A percentile compares a stretch with the other conserved stretches of the same genome.
Conservation (phyloP, 64 coral and sea anemone genomes). For the Acropora yongei region DNA sequence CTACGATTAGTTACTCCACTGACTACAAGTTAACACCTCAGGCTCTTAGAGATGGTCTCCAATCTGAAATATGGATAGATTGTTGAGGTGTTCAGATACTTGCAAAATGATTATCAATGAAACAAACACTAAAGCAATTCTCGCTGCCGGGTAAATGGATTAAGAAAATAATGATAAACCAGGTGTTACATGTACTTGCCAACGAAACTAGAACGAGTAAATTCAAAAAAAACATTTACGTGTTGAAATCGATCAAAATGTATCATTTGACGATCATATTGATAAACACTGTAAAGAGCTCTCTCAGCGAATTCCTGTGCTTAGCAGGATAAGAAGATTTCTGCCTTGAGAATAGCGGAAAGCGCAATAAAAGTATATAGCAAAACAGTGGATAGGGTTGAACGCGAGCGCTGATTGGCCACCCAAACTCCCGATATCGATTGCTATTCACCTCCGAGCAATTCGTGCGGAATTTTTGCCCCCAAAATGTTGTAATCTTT, state of each 20-base stretch:
- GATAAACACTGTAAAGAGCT: slow-evolving; percentile 4
- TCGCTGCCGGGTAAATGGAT: slow-evolving; percentile 40
- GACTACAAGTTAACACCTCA: neutral
- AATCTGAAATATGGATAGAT: slow-evolving; percentile 22
- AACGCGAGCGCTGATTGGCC: too few relatives aligned
- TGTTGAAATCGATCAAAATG: slow-evolving; percentile 23
- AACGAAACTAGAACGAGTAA: slow-evolving; percentile 4
- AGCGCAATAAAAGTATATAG: too few relatives aligned
- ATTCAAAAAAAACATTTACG: slow-evolving; percentile 23
- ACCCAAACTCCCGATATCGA: too few relatives aligned
- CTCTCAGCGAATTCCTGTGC: too few relatives aligned
- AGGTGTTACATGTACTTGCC: neutral
- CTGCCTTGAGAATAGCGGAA: too few relatives aligned
- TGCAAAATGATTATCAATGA: slow-evolving; percentile 43
- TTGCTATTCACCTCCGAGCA: too few relatives aligned
- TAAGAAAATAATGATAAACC: slow-evolving; percentile 21
- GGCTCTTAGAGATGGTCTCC: slow-evolving; percentile 3
- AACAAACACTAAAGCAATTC: slow-evolving; percentile 47
- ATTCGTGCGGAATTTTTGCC: too few relatives aligned
- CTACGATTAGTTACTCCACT: slow-evolving; percentile 37
- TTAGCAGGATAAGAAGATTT: too few relatives aligned
- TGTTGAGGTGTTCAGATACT: slow-evolving; percentile 9
- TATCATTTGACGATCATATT: slow-evolving; percentile 30
- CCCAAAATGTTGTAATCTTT: too few relatives aligned
- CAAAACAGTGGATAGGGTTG: too few relatives aligned